These are phyloP conservation scores for Pantherophis guttatus DNA, from an alignment of 2,113 vertebrate species.

Conservation along the genomic window DNA sequence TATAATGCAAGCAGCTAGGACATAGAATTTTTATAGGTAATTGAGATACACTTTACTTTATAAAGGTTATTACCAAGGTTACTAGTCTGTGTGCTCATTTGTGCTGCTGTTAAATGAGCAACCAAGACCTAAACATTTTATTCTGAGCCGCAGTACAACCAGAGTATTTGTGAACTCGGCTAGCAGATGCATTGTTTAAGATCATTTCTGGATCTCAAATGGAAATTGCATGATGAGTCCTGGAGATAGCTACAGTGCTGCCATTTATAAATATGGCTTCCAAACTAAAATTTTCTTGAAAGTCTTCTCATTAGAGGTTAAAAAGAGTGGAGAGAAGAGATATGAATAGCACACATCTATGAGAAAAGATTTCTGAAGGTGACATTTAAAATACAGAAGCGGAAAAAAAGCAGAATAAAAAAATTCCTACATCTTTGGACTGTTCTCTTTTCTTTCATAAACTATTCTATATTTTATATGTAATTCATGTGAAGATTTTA, in stretches of 20 bases:
- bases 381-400: neutral
- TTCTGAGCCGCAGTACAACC: neutral
- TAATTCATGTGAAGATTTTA: neutral
- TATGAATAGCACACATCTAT: neutral
- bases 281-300: neutral
- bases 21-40: neutral
- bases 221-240: neutral
- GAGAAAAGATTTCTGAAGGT: neutral
- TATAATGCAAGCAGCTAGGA: neutral
- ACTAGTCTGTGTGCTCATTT: neutral
- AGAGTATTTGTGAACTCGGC: neutral
- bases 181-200: neutral
- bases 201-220: neutral
- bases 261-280: neutral
- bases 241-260: neutral
- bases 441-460: neutral
- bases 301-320: neutral
- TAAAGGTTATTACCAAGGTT: neutral
- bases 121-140: neutral
- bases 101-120: neutral
- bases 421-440: neutral
- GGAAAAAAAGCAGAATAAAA: neutral
- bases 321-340: neutral
- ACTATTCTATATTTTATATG: neutral
- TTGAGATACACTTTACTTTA: neutral